phyloP scores from a whole-genome alignment of 2,888 invertebrate species.

The Epinotia bilunana region DNA sequence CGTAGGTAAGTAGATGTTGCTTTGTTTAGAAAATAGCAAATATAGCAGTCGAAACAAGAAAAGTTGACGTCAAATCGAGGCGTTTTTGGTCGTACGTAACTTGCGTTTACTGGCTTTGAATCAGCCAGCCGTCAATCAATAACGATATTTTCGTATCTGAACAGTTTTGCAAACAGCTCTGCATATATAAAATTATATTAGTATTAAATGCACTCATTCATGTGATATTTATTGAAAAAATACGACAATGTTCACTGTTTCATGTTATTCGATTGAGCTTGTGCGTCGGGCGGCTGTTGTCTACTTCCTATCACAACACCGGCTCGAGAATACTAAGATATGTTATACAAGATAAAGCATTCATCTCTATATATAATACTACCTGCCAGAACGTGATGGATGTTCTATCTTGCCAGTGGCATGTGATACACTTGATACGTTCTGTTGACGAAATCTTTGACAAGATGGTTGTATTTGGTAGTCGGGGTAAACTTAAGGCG shows the following conservation, averaged over 20 bases:
- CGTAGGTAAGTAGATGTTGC: slow-evolving; percentile 2
- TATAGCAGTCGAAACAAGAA: not conserved
- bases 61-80: not conserved
- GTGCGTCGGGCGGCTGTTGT: not conserved
- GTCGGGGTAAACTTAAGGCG: not conserved
- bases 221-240: slow-evolving; percentile 72
- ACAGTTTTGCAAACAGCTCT: slow-evolving; percentile 30
- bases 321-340: not conserved
- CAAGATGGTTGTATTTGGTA: not conserved
- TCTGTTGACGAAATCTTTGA: not conserved
- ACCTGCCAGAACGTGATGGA: not conserved
- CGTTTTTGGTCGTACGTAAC: no score
- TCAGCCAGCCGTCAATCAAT: no score
- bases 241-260: slow-evolving; percentile 60
- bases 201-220: slow-evolving; percentile 75
- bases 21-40: not conserved
- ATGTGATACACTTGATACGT: not conserved
- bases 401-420: not conserved
- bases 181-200: slow-evolving; percentile 54
- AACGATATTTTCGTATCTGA: slow-evolving; percentile 4
- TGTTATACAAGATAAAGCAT: no score
- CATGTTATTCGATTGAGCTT: slow-evolving; percentile 37
- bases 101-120: no score
- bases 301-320: not conserved
- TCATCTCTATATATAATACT: no score